Base-by-base conservation (phyloP, 2,888 invertebrate genomes). In the Caenorhabditis macrosperma region DNA sequence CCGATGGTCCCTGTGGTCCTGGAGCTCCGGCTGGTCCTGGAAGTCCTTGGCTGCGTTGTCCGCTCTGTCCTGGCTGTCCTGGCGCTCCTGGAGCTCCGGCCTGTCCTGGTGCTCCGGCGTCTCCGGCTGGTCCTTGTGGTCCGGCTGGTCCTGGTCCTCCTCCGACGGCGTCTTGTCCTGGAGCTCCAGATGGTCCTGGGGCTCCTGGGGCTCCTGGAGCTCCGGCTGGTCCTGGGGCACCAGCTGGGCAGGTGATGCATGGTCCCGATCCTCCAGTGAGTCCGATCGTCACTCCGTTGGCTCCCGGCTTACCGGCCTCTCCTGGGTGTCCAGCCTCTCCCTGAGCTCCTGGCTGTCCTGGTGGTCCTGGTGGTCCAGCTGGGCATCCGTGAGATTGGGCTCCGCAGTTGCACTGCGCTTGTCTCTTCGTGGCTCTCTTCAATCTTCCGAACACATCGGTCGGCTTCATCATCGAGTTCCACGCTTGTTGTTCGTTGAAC, bases 321-420 rank as follows among this genome's bases (percentile, higher is more conserved):
- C 83, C 84, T 41, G 76, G 80, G 48, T 82, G 84, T 61, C 84
- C 84, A 44, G 81, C 67, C 10, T 79, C 81, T 67, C 81, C 83
- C 33, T 52, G 50, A 17, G 63, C 78, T 66, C 78, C 75, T 61
- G 66, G 72, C 35, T 50, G 48, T 61, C 82, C 83, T 63, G 79
- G 79, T 55, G 83, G 82, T 75, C 83, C 84, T 41, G 76, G 80
- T 54, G 84, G 84, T 61, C 84, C 84, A 44, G 81, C 68, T 54
- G 84, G 84, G 63, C 78, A 78, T 52, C 61, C 67, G 2, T 50
- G 50, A 33, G 80, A 48, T 41, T 69, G 69, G 41, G 80, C 55
- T 38, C 71, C 80, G 35, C 80, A 80, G 55, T 80, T 75, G 66
- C 82, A 79, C 50, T 78, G 74, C 9, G 66, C 60, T 1, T 71